Conservation (phyloP, 2,113 vertebrate genomes). For the Hydrochoerus hydrochaeris region DNA sequence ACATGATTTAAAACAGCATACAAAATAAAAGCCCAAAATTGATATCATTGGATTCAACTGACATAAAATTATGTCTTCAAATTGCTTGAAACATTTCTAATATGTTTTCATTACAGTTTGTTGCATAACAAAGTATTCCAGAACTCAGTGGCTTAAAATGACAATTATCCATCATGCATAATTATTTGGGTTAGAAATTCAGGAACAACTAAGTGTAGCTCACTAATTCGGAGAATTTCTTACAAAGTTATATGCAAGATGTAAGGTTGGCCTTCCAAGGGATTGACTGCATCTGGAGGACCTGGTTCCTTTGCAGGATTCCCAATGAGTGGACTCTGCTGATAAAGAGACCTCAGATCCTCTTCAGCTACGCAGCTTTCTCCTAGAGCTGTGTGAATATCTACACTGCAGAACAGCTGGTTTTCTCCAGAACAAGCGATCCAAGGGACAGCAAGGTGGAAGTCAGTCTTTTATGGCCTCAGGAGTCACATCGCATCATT, state of each 20-base stretch:
- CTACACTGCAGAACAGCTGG: neutral
- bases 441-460: neutral
- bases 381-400: neutral
- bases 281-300: neutral
- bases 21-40: conserved; percentile 29
- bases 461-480: neutral
- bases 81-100: neutral
- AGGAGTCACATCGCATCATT: neutral
- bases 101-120: conserved; percentile 41
- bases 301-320: neutral
- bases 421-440: neutral
- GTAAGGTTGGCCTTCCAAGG: neutral
- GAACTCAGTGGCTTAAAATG: neutral
- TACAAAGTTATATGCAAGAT: neutral
- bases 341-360: neutral
- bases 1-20: conserved; percentile 14
- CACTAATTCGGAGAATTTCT: neutral
- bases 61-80: conserved; percentile 20
- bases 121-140: neutral
- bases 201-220: neutral
- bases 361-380: neutral
- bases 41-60: neutral
- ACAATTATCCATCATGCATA: neutral
- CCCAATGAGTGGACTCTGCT: neutral
- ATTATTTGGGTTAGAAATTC: neutral